Base-by-base conservation (phyloP, 2,888 invertebrate species). In the Cephus spinipes region DNA sequence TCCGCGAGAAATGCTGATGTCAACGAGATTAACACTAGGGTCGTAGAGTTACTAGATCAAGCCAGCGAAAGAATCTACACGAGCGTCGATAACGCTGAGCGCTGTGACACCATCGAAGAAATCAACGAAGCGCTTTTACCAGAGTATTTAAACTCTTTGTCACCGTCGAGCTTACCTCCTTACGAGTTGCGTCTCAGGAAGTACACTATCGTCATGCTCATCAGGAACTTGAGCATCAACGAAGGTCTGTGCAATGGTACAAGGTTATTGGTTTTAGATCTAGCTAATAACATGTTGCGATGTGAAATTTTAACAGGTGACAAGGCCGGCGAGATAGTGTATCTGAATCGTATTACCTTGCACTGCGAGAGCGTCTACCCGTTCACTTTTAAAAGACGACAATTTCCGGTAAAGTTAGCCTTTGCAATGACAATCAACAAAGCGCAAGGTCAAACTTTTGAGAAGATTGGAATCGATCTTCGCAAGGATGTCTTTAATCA, bases 371-470 rank as follows among this genome's bases (percentile, higher is more conserved):
- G 81, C 32, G 76, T 75, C 12, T 82, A 81, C 76, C 79, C 80
- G 1, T 76, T 81, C 36, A 78, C 73, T 11, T 81, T 81, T 23
- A 81, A 75, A 75, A 77, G 80, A 34, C 33, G 82, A 73, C 81
- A 83, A 77, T 84, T 81, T 76, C 80, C 82, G 15, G 76, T 82
- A 12, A 82, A 82, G 76, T 36, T 84, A 73, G 84, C 81, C 30
- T 84, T 83, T 77, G 81, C 82, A 0, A 81, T 83, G 83, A 84
- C 83, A 1, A 83, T 83, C 12, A 83, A 83, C 76, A 81, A 83
- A 74, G 77, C 81, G 4, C 81, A 81, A 74, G 80, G 81, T 40
- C 81, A 81, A 79, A 83, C 81, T 12, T 83, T 81, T 31, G 68
- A 80, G 4, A 79, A 73, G 69, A 77, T 83, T 40, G 75, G 77